Base-by-base conservation (phyloP, 2,888 invertebrate genomes). In the Hydrotaea cyrtoneurina region DNA sequence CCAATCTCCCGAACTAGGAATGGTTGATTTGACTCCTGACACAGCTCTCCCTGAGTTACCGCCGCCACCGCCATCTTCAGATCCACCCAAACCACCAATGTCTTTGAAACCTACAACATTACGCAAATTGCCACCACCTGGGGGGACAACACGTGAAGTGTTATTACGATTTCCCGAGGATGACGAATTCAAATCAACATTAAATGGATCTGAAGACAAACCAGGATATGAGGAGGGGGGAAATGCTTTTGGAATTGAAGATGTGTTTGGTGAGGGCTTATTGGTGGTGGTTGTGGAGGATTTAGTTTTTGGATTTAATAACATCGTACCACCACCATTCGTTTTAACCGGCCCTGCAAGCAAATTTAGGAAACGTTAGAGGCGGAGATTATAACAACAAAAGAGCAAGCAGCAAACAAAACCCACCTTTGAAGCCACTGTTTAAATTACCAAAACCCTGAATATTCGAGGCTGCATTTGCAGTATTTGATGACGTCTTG, bases 201-300 rank as follows among this genome's bases (percentile, higher is more conserved):
- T 86, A 31, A 88, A 86, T 0, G 89, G 89, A 59, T 87, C 82
- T 17, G 50, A 81, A 0, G 89, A 88, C n/a, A 80, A 43, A 2
- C 89, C 89, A 0, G 91, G 89, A 85, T 89, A 88, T 2, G 91
- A 89, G 1, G 87, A 87, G 2, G 91, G 88, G 26, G 90, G 90
- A 81, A 88, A 86, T 0, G 82, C 80, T 26, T 71, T 82, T 7
- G 82, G 87, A 74, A 88, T 82, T 1, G 86, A 79, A 13, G 86
- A 57, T 11, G 74, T 66, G 19, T 53, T 55, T 50, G 64, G 15
- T 11, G 76, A 36, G 59, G 76, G 53, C 17, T 66, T 66, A 75
- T 50, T 62, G 80, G 80, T 53, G 64, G 73, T 17, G 59, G 82
- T 19, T 43, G 71, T 39, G 8, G 76, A 53, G 19, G 77, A 64